Evolutionary conservation across 2,888 invertebrate genomes (phyloP).

Genomic region (Andrena bicolor): DNA sequence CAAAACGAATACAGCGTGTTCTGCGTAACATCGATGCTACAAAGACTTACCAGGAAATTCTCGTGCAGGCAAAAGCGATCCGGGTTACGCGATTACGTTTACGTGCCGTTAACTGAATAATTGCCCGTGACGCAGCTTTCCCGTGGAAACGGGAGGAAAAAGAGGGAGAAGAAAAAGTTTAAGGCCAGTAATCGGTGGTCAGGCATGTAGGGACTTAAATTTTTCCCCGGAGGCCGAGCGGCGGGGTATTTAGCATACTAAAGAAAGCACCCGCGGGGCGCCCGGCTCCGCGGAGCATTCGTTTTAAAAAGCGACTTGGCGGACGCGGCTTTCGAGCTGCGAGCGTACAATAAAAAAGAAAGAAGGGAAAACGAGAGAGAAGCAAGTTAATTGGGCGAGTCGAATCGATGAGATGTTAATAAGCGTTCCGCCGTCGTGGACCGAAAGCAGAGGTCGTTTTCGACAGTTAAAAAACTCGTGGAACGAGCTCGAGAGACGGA

Average conservation of each 20-base stretch:
- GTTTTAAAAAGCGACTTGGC: constrained; percentile 44
- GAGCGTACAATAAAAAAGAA: constrained; percentile 24
- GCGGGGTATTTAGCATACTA: constrained; percentile 80
- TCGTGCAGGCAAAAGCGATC: constrained; percentile 35
- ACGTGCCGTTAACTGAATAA: constrained; percentile 53
- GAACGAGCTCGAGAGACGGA: constrained; percentile 6
- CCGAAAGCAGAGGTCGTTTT: constrained; percentile 14
- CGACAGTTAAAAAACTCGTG: constrained; percentile 7
- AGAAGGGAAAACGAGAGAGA: neutral
- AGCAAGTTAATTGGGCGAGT: constrained; percentile 77
- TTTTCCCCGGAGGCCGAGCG: constrained; percentile 53
- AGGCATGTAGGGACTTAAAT: constrained; percentile 54
- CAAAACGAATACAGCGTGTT: constrained; percentile 7
- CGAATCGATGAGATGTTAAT: constrained; percentile 66
- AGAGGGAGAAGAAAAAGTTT: neutral
- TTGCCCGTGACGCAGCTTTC: constrained; percentile 46
- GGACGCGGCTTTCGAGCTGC: constrained; percentile 41
- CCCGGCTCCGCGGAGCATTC: constrained; percentile 54
- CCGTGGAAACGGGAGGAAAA: constrained; percentile 22
- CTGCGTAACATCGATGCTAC: constrained; percentile 44
- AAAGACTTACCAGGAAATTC: constrained; percentile 38
- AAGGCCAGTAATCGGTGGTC: constrained; percentile 49
- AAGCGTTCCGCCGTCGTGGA: constrained; percentile 33
- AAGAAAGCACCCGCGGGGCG: constrained; percentile 73
- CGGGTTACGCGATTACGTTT: constrained; percentile 16